A percentile compares a stretch with the other conserved stretches of the same genome.
Conservation (phyloP, 2,797 vertebrate genomes). For the Macropus fuliginosus region DNA sequence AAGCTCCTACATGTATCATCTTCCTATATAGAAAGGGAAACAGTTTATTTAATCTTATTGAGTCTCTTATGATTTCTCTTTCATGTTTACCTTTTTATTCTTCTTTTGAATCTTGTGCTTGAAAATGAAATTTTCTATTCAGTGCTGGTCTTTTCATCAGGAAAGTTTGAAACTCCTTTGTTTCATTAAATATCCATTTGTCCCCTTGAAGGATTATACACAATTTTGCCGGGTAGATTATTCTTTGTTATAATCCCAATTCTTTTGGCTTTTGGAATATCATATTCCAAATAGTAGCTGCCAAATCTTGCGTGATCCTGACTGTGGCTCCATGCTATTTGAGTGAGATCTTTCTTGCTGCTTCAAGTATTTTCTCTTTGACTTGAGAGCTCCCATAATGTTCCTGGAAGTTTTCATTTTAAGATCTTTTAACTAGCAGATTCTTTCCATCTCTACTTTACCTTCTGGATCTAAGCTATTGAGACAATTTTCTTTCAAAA, state of each 20-base stretch:
- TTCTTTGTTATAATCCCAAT: not conserved
- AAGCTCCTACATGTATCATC: not conserved
- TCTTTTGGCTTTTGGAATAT: not conserved
- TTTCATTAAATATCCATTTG: not conserved
- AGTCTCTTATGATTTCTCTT: not conserved
- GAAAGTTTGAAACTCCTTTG: not conserved
- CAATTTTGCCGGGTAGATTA: no score
- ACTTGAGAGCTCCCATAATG: not conserved
- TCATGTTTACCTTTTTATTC: not conserved
- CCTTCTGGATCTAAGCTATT: not conserved
- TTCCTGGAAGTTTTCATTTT: not conserved
- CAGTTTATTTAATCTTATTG: not conserved
- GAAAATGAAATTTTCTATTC: not conserved
- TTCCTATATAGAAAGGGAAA: not conserved
- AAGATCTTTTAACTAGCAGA: not conserved
- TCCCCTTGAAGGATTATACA: not conserved
- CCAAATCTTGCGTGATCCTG: not conserved
- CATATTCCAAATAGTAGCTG: not conserved
- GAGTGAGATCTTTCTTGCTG: not conserved
- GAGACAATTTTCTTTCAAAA: not conserved
- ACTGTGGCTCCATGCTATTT: not conserved
- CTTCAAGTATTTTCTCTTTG: not conserved
- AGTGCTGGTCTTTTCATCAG: not conserved
- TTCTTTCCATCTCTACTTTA: not conserved
- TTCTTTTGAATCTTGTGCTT: not conserved